Evolutionary conservation across 1,140 invertebrate species (phyloP), one percentile per base, ranked within the genome.

Genomic region (Aphaenogaster floridana): DNA sequence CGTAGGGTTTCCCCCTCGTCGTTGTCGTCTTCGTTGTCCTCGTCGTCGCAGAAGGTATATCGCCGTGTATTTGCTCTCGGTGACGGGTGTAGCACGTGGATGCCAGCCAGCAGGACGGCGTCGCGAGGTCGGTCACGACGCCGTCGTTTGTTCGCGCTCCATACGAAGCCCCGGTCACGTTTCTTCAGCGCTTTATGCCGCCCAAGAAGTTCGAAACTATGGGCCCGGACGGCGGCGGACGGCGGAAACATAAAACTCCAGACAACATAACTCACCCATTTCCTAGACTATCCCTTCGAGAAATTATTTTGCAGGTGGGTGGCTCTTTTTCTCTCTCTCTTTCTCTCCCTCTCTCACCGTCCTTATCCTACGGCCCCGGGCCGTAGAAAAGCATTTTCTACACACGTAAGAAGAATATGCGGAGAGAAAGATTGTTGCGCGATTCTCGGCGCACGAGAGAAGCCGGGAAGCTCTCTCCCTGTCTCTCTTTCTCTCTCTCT

Each of bases 221-320:
- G 36, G 39, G 42, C 34, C 63, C 48, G 63, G 34, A 45, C 50
- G 71, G 34, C 21, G 28, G 54, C 36, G 85, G 50, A 66, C 45
- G 39, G 68, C 11, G 79, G 64, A 81, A 85, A 88, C 86, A 85
- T 89, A 91, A 91, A 92, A 92, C 87, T 92, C 79, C 74, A 77
- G 88, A 86, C 89, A 86, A 91, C 91, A 91, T 92, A 92, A 92
- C 89, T 92, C 91, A 92, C 78, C 88, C 89, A 91, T 92, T 91
- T 92, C 89, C 77, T 28, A 86, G 89, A 89, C 89, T 87, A 92
- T 89, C 88, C 91, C 91, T 92, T 88, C 91, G 91, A 92, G 91
- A 92, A 92, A 92, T 92, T 91, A 92, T 92, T 91, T 90, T 79
- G 83, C 79, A 90, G 88, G 84, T 84, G 85, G 86, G 63, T 64